phyloP scores from a whole-genome alignment of 2,888 invertebrate genomes.

The Celastrina argiolus region DNA sequence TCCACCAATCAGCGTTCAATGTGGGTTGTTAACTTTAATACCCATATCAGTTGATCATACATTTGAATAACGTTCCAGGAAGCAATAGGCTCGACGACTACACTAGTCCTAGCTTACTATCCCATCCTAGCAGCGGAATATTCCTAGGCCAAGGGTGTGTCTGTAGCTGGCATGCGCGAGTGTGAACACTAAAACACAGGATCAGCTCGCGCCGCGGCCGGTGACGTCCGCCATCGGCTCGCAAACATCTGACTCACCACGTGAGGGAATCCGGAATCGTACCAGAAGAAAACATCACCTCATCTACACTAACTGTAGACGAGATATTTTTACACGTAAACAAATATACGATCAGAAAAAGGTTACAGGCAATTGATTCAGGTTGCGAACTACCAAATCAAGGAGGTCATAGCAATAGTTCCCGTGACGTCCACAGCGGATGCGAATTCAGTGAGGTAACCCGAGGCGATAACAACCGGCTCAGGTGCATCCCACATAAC shows the following conservation, averaged over 20 bases:
- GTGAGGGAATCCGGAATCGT: not conserved
- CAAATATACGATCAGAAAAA: not conserved
- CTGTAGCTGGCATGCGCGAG: not conserved
- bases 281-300: not conserved
- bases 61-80: too few species aligned
- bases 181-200: conserved; percentile 8
- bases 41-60: too few species aligned
- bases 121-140: not conserved
- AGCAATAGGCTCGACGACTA: not conserved
- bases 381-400: too few species aligned
- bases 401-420: too few species aligned
- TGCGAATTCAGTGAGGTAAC: too few species aligned
- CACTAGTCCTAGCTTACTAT: not conserved
- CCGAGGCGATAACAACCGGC: too few species aligned
- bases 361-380: too few species aligned
- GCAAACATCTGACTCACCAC: conserved; percentile 4
- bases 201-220: not conserved
- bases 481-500: too few species aligned
- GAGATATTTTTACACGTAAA: not conserved
- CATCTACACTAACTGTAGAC: not conserved
- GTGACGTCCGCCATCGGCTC: not conserved
- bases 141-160: not conserved
- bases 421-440: too few species aligned
- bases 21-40: too few species aligned
- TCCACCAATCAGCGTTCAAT: too few species aligned